Evolutionary conservation across 2,113 vertebrate species (phyloP), one percentile per base, ranked within the genome.

Genomic region (Sciurus niger): DNA sequence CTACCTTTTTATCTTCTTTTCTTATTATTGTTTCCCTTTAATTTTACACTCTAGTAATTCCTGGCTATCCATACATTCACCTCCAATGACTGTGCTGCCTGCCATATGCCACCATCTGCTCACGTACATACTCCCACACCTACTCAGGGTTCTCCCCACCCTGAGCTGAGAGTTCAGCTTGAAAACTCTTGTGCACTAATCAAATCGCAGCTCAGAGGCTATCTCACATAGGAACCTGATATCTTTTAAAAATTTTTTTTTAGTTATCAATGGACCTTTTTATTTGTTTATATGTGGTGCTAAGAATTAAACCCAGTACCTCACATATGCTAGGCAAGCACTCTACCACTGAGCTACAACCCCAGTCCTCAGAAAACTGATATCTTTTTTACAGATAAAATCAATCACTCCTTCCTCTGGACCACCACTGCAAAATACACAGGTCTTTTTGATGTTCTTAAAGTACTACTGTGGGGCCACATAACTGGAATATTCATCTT

Each of bases 1-100:
- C 40, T 87, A 68, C 30, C 55, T 82, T 78, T 87, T 46, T 18
- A 63, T 67, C 53, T 70, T 88, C 12, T 79, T 93, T 92, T 53
- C 30, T 60, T 83, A 37, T 37, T n/a, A 28, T 4, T 22, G 13
- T 8, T 87, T 84, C 34, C 76, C 18, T 68, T 63, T 79, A 43
- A 70, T 8, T 58, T 46, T 32, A 86, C 0, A 37, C 37, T 46
- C 32, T 18, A 60, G 24, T n/a, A 84, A 79, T 77, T 43, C 28
- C 53, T 4, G 5, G 63, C 30, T 76, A 25, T 46, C 37, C 79
- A 51, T 0, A 72, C 72, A 60, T 51, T 83, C 34, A 72, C 30
- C 55, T n/a, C 74, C 46, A 77, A 18, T 4, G 20, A 70, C 9
- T 1, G 0, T 28, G 30, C 2, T 76, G 48, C 53, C 2, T 76